Percentiles rank a stretch among this genome's conserved stretches.
phyloP scores from a whole-genome alignment of 2,888 invertebrate genomes.

The Mechanitis messenoides region DNA sequence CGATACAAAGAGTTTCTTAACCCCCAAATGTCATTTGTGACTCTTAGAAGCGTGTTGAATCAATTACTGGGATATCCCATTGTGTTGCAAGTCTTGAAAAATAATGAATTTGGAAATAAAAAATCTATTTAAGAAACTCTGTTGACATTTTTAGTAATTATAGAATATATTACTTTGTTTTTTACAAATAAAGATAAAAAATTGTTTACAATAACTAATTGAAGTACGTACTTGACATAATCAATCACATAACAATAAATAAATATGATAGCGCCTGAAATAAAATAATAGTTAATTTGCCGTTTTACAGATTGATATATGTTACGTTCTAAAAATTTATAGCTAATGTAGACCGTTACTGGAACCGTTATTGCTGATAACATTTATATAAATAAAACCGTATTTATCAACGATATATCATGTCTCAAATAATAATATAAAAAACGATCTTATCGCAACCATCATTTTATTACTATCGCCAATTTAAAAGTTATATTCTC shows the following conservation, averaged over 20 bases:
- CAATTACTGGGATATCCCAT: constrained; percentile 50
- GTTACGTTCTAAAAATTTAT: neutral
- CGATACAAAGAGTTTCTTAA: constrained; percentile 33
- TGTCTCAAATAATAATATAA: too few relatives aligned
- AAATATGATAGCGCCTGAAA: neutral
- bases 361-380: too few relatives aligned
- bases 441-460: neutral
- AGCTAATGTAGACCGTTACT: too few relatives aligned
- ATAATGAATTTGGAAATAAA: constrained; percentile 32
- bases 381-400: too few relatives aligned
- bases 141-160: constrained; percentile 1
- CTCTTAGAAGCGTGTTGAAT: constrained; percentile 55
- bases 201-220: too few relatives aligned
- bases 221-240: too few relatives aligned
- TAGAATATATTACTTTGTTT: neutral
- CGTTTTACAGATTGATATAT: neutral
- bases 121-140: constrained; percentile 9
- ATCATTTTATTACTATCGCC: constrained; percentile 8
- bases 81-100: constrained; percentile 41
- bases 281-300: neutral
- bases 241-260: neutral
- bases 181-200: too few relatives aligned
- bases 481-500: constrained; percentile 18
- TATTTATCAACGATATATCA: too few relatives aligned
- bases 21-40: constrained; percentile 31